phyloP scores from a whole-genome alignment of 2,888 invertebrate species.

The Aspidiotus rigidus region DNA sequence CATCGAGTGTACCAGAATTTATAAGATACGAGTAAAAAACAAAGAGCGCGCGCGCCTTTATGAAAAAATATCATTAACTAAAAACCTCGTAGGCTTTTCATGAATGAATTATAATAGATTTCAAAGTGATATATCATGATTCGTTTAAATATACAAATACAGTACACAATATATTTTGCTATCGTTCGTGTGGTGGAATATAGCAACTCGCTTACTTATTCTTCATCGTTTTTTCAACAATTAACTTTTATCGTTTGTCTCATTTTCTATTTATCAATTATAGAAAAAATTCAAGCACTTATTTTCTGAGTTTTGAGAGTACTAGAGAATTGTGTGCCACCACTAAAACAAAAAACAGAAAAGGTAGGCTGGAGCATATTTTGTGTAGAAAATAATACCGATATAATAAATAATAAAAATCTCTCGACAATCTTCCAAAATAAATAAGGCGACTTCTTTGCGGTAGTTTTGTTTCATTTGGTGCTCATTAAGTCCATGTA shows the following conservation, averaged over 20 bases:
- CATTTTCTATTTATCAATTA: too few species aligned
- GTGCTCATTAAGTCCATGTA: not conserved
- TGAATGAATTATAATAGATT: slow-evolving; percentile 33
- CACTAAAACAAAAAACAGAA: not conserved
- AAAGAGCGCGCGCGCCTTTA: not conserved
- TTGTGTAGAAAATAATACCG: not conserved
- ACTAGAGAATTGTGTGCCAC: too few species aligned
- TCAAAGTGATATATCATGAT: slow-evolving; percentile 25
- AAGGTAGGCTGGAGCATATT: not conserved
- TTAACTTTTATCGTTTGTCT: not conserved
- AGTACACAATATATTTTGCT: slow-evolving; percentile 1
- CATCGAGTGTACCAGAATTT: not conserved
- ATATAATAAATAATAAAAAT: slow-evolving; percentile 9
- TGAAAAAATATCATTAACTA: not conserved
- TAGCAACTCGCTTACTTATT: not conserved
- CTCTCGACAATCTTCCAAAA: not conserved
- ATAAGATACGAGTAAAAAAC: not conserved
- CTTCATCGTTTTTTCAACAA: slow-evolving; percentile 1
- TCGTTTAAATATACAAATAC: slow-evolving; percentile 10
- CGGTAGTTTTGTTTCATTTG: not conserved
- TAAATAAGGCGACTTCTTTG: not conserved
- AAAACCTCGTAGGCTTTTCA: slow-evolving; percentile 25
- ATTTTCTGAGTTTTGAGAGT: too few species aligned
- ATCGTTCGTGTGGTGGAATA: not conserved
- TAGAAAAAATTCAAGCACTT: too few species aligned